Percentiles rank a stretch among this genome's conserved stretches.
Evolutionary conservation across 2,888 invertebrate genomes (phyloP).

Genomic region (Lepidochrysops patricia): DNA sequence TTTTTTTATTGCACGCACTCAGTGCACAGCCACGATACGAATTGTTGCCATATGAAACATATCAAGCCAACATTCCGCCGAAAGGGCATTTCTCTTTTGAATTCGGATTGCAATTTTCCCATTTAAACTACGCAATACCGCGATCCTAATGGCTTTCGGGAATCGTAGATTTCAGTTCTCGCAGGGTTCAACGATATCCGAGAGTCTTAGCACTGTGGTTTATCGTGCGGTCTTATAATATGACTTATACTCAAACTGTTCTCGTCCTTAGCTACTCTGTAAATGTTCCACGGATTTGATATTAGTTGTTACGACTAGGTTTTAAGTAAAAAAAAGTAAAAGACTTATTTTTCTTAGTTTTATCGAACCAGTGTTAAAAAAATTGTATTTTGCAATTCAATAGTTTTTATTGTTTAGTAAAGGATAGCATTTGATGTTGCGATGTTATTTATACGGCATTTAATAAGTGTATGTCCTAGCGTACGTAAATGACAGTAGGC

Average conservation of each 20-base stretch:
- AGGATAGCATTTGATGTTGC: neutral
- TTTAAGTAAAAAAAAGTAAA: slow-evolving; percentile 47
- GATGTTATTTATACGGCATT: slow-evolving; percentile 14
- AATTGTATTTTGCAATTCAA: neutral
- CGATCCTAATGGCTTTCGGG: too few relatives aligned
- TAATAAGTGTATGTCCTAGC: slow-evolving; percentile 12
- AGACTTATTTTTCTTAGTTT: slow-evolving; percentile 55
- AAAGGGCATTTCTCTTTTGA: slow-evolving; percentile 27
- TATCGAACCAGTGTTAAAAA: slow-evolving; percentile 25
- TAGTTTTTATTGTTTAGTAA: neutral
- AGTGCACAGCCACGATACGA: too few relatives aligned
- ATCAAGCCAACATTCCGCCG: slow-evolving; percentile 60
- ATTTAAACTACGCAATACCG: neutral
- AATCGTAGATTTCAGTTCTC: too few relatives aligned
- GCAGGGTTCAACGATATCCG: too few relatives aligned
- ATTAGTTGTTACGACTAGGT: slow-evolving; percentile 35
- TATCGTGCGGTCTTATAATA: neutral
- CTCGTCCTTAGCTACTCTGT: slow-evolving; percentile 23
- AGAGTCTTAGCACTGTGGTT: too few relatives aligned
- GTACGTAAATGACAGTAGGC: slow-evolving; percentile 6
- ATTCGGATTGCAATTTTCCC: neutral
- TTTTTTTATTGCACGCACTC: too few relatives aligned
- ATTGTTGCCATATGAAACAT: slow-evolving; percentile 64
- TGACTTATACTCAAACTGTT: slow-evolving; percentile 14
- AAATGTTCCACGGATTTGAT: slow-evolving; percentile 57